Evolutionary conservation across 1,140 invertebrate species (phyloP).

Genomic region (Leptoteleia sp.): DNA sequence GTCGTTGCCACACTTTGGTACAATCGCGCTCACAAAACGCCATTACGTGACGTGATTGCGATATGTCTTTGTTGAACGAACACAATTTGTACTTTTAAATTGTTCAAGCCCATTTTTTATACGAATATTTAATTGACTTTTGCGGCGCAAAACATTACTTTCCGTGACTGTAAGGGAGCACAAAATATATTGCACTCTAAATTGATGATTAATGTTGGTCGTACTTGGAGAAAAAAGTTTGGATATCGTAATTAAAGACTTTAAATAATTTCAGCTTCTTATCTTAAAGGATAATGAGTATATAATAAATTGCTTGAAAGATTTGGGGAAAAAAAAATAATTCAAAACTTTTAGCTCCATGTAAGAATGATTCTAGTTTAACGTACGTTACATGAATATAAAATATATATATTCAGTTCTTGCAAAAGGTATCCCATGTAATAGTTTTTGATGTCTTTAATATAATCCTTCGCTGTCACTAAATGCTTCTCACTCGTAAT

Average conservation of each 20-base stretch:
- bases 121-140: constrained; percentile 11
- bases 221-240: not conserved
- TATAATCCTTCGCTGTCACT: no score
- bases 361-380: no score
- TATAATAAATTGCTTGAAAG: no score
- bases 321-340: no score
- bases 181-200: not conserved
- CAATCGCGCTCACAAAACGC: not conserved
- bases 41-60: constrained; percentile 1
- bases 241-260: no score
- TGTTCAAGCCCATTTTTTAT: constrained; percentile 22
- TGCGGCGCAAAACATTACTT: not conserved
- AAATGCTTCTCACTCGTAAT: constrained; percentile 16
- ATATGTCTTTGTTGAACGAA: not conserved
- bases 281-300: not conserved
- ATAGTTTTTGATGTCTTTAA: no score
- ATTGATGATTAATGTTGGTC: not conserved
- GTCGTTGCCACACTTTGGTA: not conserved
- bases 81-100: constrained; percentile 1
- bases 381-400: no score
- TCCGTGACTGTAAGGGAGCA: constrained; percentile 2
- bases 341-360: no score
- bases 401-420: no score
- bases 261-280: not conserved
- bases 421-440: no score